A percentile compares a stretch with the other conserved stretches of the same genome.
Conservation (phyloP, 2,113 vertebrate species). For the Halcyon malimbica region DNA sequence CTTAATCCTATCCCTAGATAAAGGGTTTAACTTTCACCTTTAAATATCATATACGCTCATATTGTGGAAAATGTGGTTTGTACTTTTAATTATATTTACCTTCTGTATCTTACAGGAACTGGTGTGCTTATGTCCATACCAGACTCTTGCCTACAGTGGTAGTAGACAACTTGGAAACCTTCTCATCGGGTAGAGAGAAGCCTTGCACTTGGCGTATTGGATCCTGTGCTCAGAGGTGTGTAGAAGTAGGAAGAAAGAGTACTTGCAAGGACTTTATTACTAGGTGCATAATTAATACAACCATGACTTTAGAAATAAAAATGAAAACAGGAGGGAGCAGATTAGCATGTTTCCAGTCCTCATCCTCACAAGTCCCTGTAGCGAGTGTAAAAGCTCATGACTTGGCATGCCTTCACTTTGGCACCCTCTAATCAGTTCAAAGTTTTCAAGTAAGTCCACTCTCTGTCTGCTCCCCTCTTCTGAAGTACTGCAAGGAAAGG, state of each 20-base stretch:
- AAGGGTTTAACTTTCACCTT: not conserved
- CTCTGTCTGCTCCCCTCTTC: not conserved
- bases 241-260: not conserved
- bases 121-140: constrained; percentile 84
- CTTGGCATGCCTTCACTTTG: not conserved
- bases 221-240: constrained; percentile 76
- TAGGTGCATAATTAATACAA: not conserved
- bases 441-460: not conserved
- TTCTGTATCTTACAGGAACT: constrained; percentile 72
- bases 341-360: not conserved
- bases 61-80: not conserved
- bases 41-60: not conserved
- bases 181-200: constrained; percentile 52
- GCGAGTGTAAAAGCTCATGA: not conserved
- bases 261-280: not conserved
- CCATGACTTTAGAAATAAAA: not conserved
- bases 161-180: constrained; percentile 70
- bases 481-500: not conserved
- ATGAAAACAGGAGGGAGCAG: not conserved
- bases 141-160: constrained; percentile 74
- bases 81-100: not conserved
- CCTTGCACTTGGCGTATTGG: constrained; percentile 68
- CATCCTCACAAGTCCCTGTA: not conserved
- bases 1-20: not conserved
- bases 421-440: not conserved